Evolutionary conservation across 2,113 vertebrate species (phyloP), one percentile per base, ranked within the genome.

Genomic region (Dolichallabes microphthalmus): DNA sequence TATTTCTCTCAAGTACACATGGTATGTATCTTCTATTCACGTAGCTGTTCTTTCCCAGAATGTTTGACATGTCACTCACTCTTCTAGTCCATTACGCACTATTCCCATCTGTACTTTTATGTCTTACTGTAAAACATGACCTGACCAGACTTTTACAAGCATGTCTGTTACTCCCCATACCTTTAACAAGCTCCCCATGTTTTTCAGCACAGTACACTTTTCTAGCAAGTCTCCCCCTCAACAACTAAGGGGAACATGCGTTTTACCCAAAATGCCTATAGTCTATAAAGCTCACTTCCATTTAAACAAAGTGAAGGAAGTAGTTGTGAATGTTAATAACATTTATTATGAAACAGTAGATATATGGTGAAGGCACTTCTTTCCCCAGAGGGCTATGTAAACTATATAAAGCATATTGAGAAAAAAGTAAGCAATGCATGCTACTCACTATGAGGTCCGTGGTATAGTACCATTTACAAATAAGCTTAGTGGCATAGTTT

Each of bases 41-140:
- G 64, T 45, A 79, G 83, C 27, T 64, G 63, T 85, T 6, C 75
- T 78, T 85, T 85, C 52, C 50, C 75, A 85, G 83, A 63, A 85
- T 85, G 60, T 76, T 53, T 74, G 50, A 64, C 82, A 77, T 64
- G 73, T 50, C 50, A 66, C 83, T 76, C 73, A 74, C 32, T 76
- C 82, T 74, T 77, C n/a, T 60, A 84, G 19, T 84, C 83, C 82
- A 76, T 84, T 76, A 84, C 35, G n/a, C 27, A 45, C 39, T 52
- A 78, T 84, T 77, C 74, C 83, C 74, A 84, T 84, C 73, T 84
- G 83, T 55, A 55, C 83, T 84, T 84, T 84, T 84, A 84, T 75
- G 76, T 66, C 83, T 55, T 63, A 84, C 83, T 64, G 83, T 84
- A 84, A 77, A 84, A 84, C 45, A 32, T 57, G 68, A 71, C 53